Percentiles rank a stretch among this genome's conserved stretches.
Evolutionary conservation across 2,888 invertebrate genomes (phyloP).

Genomic region (Melanotus villosus): DNA sequence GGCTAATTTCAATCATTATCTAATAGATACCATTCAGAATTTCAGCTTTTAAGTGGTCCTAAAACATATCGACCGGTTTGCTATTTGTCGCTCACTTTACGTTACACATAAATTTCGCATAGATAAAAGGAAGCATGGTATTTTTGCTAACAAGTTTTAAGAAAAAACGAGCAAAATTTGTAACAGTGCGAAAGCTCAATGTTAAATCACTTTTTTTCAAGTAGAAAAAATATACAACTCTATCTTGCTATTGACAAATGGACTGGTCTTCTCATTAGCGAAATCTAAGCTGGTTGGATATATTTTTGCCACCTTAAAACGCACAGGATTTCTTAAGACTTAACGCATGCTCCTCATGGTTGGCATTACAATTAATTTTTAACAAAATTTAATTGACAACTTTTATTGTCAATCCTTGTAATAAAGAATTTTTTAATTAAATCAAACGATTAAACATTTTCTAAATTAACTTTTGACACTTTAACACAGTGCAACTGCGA

Average conservation of each 20-base stretch:
- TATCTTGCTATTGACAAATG: background rate
- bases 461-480: too few relatives aligned
- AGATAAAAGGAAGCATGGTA: background rate
- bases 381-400: too few relatives aligned
- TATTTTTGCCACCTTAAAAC: too few relatives aligned
- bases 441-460: too few relatives aligned
- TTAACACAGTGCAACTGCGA: too few relatives aligned
- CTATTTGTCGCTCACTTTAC: background rate
- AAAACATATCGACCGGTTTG: slow-evolving; percentile 7
- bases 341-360: too few relatives aligned
- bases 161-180: background rate
- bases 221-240: slow-evolving; percentile 8
- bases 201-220: background rate
- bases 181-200: background rate
- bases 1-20: background rate
- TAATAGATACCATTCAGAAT: background rate
- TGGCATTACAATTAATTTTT: too few relatives aligned
- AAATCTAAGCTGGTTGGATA: too few relatives aligned
- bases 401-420: too few relatives aligned
- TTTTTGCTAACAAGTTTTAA: background rate
- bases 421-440: too few relatives aligned
- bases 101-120: background rate
- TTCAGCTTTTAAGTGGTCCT: slow-evolving; percentile 7
- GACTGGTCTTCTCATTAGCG: background rate
- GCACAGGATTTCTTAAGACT: too few relatives aligned